Evolutionary conservation across 2,888 invertebrate genomes (phyloP), one percentile per base, ranked within the genome.

Genomic region (Orthosia gracilis): DNA sequence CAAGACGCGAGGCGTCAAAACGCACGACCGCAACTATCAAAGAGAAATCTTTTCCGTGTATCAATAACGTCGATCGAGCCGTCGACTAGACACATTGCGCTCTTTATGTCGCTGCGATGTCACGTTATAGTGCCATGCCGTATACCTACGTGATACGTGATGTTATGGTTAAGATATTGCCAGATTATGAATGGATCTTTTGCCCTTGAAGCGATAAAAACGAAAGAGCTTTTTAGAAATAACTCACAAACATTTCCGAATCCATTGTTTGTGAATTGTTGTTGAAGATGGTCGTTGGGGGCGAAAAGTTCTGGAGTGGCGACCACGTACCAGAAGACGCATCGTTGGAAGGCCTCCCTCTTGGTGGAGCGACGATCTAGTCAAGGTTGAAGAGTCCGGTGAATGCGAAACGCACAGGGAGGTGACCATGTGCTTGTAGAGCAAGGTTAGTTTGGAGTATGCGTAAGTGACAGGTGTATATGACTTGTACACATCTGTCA

Each of bases 41-140:
- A 96, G 95, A 95, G 96, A 96, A 96, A 96, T 96, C 96, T 96
- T 96, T 96, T 96, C 96, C 96, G 95, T 96, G 96, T 96, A 95
- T 94, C 96, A 96, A 96, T 96, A 96, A 95, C 93, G 93, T 83
- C 89, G 88, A 89, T 89, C 89, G 91, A 88, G 91, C 89, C 92
- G 92, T 89, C 93, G 92, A 91, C 93, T 90, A 93, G 94, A 94
- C 94, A 92, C 93, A 94, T 93, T 91, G 91, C 89, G 90, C 89
- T 89, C 91, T 94, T 94, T 92, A 91, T 92, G 90, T 88, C 87
- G 87, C 79, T 75, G 84, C 83, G 86, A 89, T 84, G 87, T 89
- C 85, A 83, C 84, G 82, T 85, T 86, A 87, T 82, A 81, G 73
- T 76, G 73, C 69, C 73, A 70, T 76, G 63, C 62, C 73, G 59